phyloP scores from a whole-genome alignment of 2,113 vertebrate species.

The Bungarus multicinctus region DNA sequence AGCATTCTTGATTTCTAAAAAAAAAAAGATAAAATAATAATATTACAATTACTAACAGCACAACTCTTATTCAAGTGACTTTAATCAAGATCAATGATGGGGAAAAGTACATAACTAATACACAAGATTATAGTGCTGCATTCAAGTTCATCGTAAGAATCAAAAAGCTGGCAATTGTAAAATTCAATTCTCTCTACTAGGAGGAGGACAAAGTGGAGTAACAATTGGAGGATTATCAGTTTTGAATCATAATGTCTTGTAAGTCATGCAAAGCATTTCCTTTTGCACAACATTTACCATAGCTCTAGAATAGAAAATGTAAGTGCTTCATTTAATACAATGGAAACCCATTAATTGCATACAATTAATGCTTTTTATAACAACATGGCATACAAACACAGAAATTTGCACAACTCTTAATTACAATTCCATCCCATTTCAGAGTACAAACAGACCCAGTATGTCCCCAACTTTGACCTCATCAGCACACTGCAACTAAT shows the following conservation, averaged over 20 bases:
- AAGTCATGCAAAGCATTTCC: neutral
- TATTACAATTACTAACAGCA: neutral
- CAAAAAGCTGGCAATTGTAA: neutral
- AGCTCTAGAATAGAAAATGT: neutral
- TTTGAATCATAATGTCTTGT: neutral
- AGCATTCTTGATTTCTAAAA: neutral
- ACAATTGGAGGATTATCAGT: neutral
- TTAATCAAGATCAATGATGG: neutral
- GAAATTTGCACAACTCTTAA: neutral
- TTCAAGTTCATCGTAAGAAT: neutral
- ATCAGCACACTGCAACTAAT: too few species aligned
- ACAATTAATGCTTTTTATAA: too few species aligned
- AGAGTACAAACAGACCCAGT: neutral
- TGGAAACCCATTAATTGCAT: too few species aligned
- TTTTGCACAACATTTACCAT: neutral
- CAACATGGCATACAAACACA: neutral
- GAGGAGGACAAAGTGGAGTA: neutral
- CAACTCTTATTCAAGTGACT: neutral
- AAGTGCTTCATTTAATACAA: neutral
- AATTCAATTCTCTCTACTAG: neutral
- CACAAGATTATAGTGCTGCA: neutral
- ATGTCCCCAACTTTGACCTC: fast-evolving
- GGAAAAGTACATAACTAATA: neutral
- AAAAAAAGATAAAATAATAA: neutral
- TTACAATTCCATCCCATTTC: neutral